phyloP scores from a whole-genome alignment of 30 jellyfish, hydroid and myxozoan species.

The Aurelia coerulea region DNA sequence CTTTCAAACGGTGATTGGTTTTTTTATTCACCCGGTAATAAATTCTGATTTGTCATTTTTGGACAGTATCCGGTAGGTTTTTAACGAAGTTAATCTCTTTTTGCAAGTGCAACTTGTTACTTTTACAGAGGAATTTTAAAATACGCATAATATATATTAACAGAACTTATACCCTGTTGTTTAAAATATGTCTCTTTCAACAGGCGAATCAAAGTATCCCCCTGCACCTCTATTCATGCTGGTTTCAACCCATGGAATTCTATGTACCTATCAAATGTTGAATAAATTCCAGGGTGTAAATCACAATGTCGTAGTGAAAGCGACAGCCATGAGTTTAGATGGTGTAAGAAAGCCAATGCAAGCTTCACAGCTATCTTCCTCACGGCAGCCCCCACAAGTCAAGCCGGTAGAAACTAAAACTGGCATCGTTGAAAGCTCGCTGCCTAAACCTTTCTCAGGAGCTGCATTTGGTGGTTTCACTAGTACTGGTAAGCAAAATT shows the following conservation, averaged over 20 bases:
- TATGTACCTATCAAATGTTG: conserved; percentile 86
- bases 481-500: background rate
- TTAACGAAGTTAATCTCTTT: no score
- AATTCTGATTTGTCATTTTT: no score
- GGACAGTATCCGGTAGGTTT: no score
- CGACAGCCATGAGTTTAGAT: conserved; percentile 30
- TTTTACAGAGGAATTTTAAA: no score
- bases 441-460: conserved; percentile 56
- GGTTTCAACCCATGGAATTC: conserved; percentile 89
- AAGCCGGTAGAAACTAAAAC: conserved; percentile 3
- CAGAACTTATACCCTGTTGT: no score
- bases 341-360: conserved; percentile 42
- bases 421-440: background rate
- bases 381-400: background rate
- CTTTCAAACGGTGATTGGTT: no score
- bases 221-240: conserved; percentile 86
- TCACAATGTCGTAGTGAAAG: conserved; percentile 53
- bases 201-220: conserved; percentile 84
- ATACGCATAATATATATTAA: no score
- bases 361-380: background rate
- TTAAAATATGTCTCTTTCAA: background rate
- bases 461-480: no score
- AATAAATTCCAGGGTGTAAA: conserved; percentile 73
- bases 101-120: no score
- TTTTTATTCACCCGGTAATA: no score